Conservation (phyloP, 2,797 vertebrate genomes). For the Characodon lateralis region DNA sequence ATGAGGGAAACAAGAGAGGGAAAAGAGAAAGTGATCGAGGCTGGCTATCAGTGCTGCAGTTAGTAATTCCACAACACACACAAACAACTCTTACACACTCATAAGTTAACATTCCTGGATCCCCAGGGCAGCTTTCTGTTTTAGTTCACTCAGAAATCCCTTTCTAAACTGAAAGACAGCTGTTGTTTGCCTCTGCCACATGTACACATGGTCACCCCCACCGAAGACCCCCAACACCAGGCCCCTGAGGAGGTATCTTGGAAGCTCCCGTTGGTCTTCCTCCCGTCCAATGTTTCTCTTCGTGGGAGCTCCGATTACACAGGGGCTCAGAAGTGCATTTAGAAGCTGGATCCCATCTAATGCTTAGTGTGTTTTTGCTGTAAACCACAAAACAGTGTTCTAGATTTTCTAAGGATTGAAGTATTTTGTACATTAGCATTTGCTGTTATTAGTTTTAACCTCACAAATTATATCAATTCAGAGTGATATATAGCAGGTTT, state of each 20-base stretch:
- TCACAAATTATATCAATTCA: slow-evolving; percentile 19
- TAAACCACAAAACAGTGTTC: slow-evolving; percentile 21
- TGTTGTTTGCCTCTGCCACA: slow-evolving; percentile 47
- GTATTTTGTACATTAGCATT: slow-evolving; percentile 10
- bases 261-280: slow-evolving; percentile 55
- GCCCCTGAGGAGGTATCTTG: slow-evolving; percentile 35
- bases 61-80: slow-evolving; percentile 27
- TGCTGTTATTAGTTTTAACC: slow-evolving; percentile 34
- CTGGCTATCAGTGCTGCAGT: slow-evolving; percentile 24
- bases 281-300: slow-evolving; percentile 55
- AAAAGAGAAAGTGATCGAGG: slow-evolving; percentile 36
- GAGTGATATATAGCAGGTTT: slow-evolving; percentile 8
- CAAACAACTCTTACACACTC: slow-evolving; percentile 20
- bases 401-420: slow-evolving; percentile 37
- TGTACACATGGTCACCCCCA: slow-evolving; percentile 49
- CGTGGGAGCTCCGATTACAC: slow-evolving; percentile 63
- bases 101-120: slow-evolving; percentile 30
- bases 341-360: slow-evolving; percentile 24
- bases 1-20: slow-evolving; percentile 48
- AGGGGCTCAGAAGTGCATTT: slow-evolving; percentile 39
- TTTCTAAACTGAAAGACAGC: slow-evolving; percentile 33
- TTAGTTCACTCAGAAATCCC: slow-evolving; percentile 55
- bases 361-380: slow-evolving; percentile 19
- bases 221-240: slow-evolving; percentile 42
- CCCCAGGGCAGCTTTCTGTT: slow-evolving; percentile 54